Conservation (phyloP, 1,140 invertebrate species). For the Lysiphlebus fabarum region DNA sequence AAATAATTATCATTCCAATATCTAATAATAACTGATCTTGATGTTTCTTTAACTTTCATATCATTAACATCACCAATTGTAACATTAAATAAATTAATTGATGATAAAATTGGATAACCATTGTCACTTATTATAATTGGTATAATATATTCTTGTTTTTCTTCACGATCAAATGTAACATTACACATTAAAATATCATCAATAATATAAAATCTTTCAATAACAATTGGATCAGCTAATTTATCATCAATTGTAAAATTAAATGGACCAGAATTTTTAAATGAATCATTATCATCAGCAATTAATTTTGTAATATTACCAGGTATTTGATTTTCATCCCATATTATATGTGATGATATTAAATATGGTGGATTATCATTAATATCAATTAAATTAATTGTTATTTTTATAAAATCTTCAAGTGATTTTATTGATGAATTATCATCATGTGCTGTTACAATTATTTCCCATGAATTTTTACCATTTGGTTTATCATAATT, state of each 20-base stretch:
- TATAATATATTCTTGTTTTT: slow-evolving; percentile 80
- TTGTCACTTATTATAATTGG: slow-evolving; percentile 84
- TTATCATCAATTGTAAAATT: slow-evolving; percentile 66
- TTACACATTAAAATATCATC: slow-evolving; percentile 60
- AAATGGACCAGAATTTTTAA: slow-evolving; percentile 79
- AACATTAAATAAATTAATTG: slow-evolving; percentile 74
- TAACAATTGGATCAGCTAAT: slow-evolving; percentile 67
- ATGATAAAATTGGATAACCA: slow-evolving; percentile 67
- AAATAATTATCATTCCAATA: slow-evolving; percentile 78
- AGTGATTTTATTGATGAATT: slow-evolving; percentile 64
- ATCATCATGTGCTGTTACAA: slow-evolving; percentile 80
- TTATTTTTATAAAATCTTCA: slow-evolving; percentile 64
- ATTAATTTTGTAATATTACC: slow-evolving; percentile 67
- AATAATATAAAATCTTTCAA: slow-evolving; percentile 67
- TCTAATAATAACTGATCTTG: slow-evolving; percentile 86
- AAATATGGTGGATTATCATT: slow-evolving; percentile 88
- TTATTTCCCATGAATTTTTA: slow-evolving; percentile 66
- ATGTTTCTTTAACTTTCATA: slow-evolving; percentile 76
- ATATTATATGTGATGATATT: slow-evolving; percentile 74
- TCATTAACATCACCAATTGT: slow-evolving; percentile 91
- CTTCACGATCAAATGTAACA: slow-evolving; percentile 82
- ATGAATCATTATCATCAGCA: slow-evolving; percentile 75
- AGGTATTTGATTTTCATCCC: slow-evolving; percentile 72
- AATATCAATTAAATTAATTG: slow-evolving; percentile 75
- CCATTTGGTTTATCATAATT: slow-evolving; percentile 85